A percentile compares a stretch with the other conserved stretches of the same genome.
These are phyloP conservation scores for Atlantisia rogersi DNA, from an alignment of 2,113 vertebrate species.

Conservation along the genomic window DNA sequence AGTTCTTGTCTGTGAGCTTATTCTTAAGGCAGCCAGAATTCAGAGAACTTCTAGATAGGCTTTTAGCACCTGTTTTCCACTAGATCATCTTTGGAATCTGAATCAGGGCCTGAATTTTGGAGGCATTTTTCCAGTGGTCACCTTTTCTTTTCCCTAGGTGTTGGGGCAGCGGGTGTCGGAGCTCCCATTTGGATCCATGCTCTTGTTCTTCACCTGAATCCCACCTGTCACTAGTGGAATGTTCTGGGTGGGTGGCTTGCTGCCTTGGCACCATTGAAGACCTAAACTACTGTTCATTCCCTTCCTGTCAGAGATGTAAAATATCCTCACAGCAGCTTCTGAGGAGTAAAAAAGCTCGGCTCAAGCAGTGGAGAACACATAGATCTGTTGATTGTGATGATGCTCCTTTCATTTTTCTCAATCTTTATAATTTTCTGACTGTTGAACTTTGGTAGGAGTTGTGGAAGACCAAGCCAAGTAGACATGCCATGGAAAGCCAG, in stretches of 20 bases:
- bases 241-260: not conserved
- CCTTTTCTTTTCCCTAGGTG: not conserved
- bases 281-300: not conserved
- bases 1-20: not conserved
- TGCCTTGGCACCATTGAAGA: not conserved
- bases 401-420: not conserved
- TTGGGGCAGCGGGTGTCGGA: not conserved
- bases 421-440: not conserved
- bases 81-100: not conserved
- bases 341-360: not conserved
- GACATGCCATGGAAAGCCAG: not conserved
- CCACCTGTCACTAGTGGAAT: not conserved
- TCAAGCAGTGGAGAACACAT: not conserved
- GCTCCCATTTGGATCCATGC: not conserved
- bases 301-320: not conserved
- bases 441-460: not conserved
- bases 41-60: not conserved
- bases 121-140: not conserved
- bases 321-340: not conserved
- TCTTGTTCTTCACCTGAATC: not conserved
- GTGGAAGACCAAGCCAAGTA: not conserved
- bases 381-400: not conserved
- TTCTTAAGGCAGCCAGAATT: not conserved
- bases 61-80: not conserved
- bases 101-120: not conserved